These are phyloP conservation scores for Acleris laterana DNA, from an alignment of 2,888 invertebrate genomes.

Conservation along the genomic window DNA sequence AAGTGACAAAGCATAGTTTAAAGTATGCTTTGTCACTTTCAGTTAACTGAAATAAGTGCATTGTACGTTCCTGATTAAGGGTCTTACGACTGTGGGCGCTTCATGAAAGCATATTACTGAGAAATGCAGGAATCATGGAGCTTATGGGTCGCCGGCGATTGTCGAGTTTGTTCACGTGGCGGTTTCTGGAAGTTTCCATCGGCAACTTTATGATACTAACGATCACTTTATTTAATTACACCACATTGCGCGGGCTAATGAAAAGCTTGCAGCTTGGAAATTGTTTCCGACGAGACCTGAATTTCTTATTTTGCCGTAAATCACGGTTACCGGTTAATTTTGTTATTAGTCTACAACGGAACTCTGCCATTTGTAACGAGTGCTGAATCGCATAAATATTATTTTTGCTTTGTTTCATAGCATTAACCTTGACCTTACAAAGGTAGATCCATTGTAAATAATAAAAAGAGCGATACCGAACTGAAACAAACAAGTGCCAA, in stretches of 20 bases:
- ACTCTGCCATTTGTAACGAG: background rate
- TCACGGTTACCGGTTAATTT: constrained; percentile 16
- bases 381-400: constrained; percentile 4
- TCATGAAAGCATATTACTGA: too few relatives aligned
- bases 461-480: background rate
- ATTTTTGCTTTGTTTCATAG: background rate
- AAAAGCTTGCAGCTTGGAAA: constrained; percentile 51
- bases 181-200: constrained; percentile 54
- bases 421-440: background rate
- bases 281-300: constrained; percentile 47
- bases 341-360: constrained; percentile 11
- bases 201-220: constrained; percentile 63
- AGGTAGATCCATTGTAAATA: background rate
- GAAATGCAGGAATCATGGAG: too few relatives aligned
- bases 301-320: constrained; percentile 44
- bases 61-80: too few relatives aligned
- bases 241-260: constrained; percentile 58
- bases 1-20: too few relatives aligned
- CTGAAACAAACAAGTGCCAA: background rate
- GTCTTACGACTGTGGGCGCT: too few relatives aligned
- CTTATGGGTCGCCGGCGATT: constrained; percentile 42
- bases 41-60: too few relatives aligned
- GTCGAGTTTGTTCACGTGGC: constrained; percentile 62
- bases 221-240: constrained; percentile 64
- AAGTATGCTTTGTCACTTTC: too few relatives aligned